phyloP scores from a whole-genome alignment of 2,888 invertebrate species.

The Stenurella melanura region DNA sequence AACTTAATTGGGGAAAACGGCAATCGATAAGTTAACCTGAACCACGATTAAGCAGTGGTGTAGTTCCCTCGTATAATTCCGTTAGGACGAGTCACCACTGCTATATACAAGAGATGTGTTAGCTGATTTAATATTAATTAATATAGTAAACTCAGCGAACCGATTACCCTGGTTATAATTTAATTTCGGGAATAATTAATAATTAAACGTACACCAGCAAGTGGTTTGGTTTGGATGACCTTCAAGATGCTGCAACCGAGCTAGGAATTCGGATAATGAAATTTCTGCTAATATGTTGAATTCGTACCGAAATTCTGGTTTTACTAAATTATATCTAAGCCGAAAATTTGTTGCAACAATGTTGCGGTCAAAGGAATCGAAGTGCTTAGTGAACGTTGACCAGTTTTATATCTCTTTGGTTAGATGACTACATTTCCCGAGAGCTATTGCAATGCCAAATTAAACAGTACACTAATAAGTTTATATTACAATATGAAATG shows the following conservation, averaged over 20 bases:
- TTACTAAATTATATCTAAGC: conserved; percentile 33
- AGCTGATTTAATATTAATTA: conserved; percentile 36
- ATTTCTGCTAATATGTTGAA: conserved; percentile 57
- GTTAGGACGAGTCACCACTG: conserved; percentile 1
- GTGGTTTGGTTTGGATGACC: conserved; percentile 56
- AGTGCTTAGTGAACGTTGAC: conserved; percentile 16
- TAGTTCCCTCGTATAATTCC: neutral
- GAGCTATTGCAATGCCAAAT: conserved; percentile 28
- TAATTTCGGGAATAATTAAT: conserved; percentile 53
- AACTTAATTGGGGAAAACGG: no score
- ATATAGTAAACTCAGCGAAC: conserved; percentile 32
- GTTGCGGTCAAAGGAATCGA: conserved; percentile 39
- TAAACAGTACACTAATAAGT: conserved; percentile 25
- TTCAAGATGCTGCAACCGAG: conserved; percentile 54
- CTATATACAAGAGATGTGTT: conserved; percentile 4
- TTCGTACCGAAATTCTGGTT: conserved; percentile 40
- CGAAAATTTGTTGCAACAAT: conserved; percentile 39
- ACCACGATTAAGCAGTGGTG: neutral
- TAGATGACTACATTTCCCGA: conserved; percentile 17
- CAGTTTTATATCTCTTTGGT: conserved; percentile 25
- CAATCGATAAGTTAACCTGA: no score
- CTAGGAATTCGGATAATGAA: conserved; percentile 61
- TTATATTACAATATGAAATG: conserved; percentile 35
- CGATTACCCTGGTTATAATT: conserved; percentile 37
- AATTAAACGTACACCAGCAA: conserved; percentile 57